Base-by-base conservation (phyloP, 2,797 vertebrate genomes). In the Hoplostethus mediterraneus region DNA sequence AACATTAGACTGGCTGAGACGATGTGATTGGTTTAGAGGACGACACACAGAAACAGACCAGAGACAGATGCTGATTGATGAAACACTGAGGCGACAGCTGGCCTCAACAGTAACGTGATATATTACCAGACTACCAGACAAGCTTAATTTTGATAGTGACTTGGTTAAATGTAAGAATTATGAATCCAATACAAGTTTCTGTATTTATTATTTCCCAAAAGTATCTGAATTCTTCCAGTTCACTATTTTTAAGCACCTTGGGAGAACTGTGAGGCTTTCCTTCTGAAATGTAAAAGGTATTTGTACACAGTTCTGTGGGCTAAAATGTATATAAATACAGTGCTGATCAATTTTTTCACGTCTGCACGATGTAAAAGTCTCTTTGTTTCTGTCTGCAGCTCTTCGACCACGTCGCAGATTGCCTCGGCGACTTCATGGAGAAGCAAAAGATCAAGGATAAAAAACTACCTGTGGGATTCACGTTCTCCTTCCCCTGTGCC, bases 401-500 rank as follows among this genome's bases (percentile, higher is more conserved):
- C 77, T 99, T 99, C 49, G 96, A 96, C 85, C 97, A 99, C 0
- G 97, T 99, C 3, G 97, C 98, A 0, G 98, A 99, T 47, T 99
- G 97, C 84, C 94, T 99, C 62, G 96, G 97, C 25, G 97, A 99
- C 90, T 99, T 99, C 77, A 97, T 99, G 96, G 97, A 99, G 85
- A 99, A 98, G 80, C 97, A 95, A 54, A 96, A 97, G 53, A 98
- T 99, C 87, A 99, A 99, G 79, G 96, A 98, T 85, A 99, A 99
- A 89, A 98, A 97, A 62, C 88, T 99, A 55, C 98, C 98, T 0
- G 96, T 99, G 0, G 98, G 98, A 51, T 97, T 99, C 80, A 99
- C 98, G 0, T 99, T 99, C 92, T 99, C 98, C 51, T 99, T 99
- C 85, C 98, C 98, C 0, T 99, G 98, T 36, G 90, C 89, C 62